Evolutionary conservation across 2,113 vertebrate species (phyloP).

Genomic region (Stegostoma tigrinum): DNA sequence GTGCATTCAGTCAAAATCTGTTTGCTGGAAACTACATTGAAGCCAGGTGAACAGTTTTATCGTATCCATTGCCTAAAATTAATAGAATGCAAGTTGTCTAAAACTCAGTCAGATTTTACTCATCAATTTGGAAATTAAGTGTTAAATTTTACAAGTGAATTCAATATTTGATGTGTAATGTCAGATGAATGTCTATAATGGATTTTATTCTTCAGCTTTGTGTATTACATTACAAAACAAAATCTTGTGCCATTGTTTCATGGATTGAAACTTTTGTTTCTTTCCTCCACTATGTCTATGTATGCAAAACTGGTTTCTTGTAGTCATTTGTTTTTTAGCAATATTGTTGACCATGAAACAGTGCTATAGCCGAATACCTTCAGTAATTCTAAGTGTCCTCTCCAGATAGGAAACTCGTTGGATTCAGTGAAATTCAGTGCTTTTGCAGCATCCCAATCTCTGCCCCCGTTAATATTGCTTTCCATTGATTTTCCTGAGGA

Average conservation of each 20-base stretch:
- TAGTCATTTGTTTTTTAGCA: background rate
- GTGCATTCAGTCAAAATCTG: background rate
- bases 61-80: background rate
- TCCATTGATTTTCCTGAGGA: background rate
- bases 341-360: background rate
- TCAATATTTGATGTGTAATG: background rate
- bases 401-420: background rate
- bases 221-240: background rate
- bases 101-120: background rate
- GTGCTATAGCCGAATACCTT: background rate
- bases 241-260: background rate
- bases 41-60: background rate
- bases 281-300: background rate
- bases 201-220: background rate
- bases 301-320: background rate
- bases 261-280: background rate
- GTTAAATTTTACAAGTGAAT: background rate
- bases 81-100: background rate
- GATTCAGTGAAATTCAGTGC: background rate
- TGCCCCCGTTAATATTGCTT: background rate
- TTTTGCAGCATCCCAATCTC: background rate
- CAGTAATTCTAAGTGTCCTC: background rate
- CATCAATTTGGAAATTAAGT: background rate
- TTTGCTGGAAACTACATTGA: background rate
- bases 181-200: background rate